Evolutionary conservation across 2,888 invertebrate genomes (phyloP).

Genomic region (Rotaria macrura): DNA sequence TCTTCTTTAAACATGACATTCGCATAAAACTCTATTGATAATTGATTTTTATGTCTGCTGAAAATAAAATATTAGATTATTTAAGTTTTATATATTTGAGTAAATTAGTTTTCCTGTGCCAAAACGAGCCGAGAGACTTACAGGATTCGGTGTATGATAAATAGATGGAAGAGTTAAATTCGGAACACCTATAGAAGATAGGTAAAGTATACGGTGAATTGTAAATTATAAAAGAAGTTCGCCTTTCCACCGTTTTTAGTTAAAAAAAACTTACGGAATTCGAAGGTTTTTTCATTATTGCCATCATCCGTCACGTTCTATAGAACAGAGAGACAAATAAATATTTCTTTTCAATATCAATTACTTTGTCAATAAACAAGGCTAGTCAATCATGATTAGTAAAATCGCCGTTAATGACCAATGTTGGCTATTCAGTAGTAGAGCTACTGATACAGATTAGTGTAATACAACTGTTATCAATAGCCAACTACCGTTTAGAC

Average conservation of each 20-base stretch:
- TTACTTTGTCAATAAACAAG: neutral
- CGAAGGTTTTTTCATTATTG: neutral
- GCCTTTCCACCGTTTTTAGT: neutral
- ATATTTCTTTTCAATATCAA: neutral
- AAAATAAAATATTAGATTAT: neutral
- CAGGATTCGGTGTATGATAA: slow-evolving; percentile 9
- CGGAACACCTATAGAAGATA: neutral
- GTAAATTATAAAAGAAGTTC: too few species aligned
- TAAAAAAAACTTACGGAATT: neutral
- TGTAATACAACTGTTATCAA: slow-evolving; percentile 11
- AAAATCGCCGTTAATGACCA: neutral
- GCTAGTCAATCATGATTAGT: neutral
- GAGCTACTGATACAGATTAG: slow-evolving; percentile 21
- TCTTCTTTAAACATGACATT: neutral
- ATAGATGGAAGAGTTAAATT: neutral
- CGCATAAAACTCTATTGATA: neutral
- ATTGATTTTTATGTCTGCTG: neutral
- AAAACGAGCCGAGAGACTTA: neutral
- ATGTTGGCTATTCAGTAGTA: slow-evolving; percentile 18
- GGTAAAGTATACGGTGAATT: neutral
- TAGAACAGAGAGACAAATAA: neutral
- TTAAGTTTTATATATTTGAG: neutral
- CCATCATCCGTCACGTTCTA: neutral
- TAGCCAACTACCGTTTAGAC: slow-evolving; percentile 19
- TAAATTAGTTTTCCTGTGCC: neutral